A percentile compares a stretch with the other conserved stretches of the same genome.
These are phyloP conservation scores for Etia nguti DNA, from an alignment of 2,113 vertebrate species.

Conservation along the genomic window DNA sequence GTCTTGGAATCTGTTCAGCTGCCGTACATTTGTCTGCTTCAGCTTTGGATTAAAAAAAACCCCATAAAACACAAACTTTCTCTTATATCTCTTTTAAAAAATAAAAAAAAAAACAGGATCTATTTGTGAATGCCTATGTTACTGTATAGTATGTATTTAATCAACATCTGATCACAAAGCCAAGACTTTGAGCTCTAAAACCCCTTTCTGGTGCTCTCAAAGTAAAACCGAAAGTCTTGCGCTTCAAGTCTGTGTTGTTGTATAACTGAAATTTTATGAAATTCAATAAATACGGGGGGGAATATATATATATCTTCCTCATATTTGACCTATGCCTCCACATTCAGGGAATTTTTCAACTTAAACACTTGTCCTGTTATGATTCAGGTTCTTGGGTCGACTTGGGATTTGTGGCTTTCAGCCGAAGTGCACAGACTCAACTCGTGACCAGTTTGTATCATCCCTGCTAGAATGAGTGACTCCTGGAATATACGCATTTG, in stretches of 20 bases:
- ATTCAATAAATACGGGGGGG: background rate
- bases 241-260: background rate
- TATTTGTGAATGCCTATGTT: background rate
- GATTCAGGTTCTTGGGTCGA: background rate
- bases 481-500: conserved; percentile 57
- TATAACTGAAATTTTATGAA: background rate
- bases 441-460: conserved; percentile 17
- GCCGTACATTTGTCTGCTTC: conserved; percentile 79
- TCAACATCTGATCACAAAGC: background rate
- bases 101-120: background rate
- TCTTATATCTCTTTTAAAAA: background rate
- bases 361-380: background rate
- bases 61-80: conserved; percentile 29
- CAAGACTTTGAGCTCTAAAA: background rate
- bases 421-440: background rate
- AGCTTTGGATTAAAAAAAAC: conserved; percentile 87
- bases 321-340: background rate
- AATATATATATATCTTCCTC: background rate
- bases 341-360: background rate
- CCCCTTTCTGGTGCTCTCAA: background rate
- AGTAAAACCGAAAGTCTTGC: background rate
- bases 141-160: background rate
- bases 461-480: conserved; percentile 15
- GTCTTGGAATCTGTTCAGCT: conserved; percentile 34
- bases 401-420: conserved; percentile 25